Conservation (phyloP, 2,797 vertebrate species). For the Spinus olivaceus region DNA sequence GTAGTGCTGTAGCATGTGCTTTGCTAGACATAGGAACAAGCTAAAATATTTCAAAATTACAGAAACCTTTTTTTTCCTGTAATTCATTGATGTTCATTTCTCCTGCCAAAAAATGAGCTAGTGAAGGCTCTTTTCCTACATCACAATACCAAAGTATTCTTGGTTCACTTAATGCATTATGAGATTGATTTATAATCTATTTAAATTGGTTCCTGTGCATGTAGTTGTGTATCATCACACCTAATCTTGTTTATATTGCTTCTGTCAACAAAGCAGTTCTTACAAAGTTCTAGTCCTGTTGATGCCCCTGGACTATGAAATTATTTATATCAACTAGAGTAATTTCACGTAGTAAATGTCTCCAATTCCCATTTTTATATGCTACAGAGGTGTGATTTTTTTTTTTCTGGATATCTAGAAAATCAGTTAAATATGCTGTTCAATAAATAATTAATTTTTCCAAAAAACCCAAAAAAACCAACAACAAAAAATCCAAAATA, state of each 20-base stretch:
- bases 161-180: neutral
- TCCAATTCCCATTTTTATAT: neutral
- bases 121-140: neutral
- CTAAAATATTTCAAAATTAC: neutral
- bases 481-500: too few species aligned
- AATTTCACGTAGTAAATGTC: neutral
- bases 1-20: neutral
- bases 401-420: neutral
- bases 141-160: neutral
- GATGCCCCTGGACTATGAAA: neutral
- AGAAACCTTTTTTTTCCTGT: neutral
- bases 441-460: neutral
- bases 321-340: neutral
- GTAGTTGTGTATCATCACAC: neutral
- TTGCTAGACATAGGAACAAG: neutral
- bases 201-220: neutral
- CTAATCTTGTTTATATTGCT: slow-evolving; percentile 27
- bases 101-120: neutral
- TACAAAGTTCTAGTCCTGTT: neutral
- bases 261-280: slow-evolving; percentile 1
- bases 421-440: neutral
- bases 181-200: neutral
- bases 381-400: neutral
- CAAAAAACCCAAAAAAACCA: too few species aligned
- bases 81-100: neutral